Evolutionary conservation across 2,888 invertebrate genomes (phyloP), one percentile per base, ranked within the genome.

Genomic region (Eilema griseolum): DNA sequence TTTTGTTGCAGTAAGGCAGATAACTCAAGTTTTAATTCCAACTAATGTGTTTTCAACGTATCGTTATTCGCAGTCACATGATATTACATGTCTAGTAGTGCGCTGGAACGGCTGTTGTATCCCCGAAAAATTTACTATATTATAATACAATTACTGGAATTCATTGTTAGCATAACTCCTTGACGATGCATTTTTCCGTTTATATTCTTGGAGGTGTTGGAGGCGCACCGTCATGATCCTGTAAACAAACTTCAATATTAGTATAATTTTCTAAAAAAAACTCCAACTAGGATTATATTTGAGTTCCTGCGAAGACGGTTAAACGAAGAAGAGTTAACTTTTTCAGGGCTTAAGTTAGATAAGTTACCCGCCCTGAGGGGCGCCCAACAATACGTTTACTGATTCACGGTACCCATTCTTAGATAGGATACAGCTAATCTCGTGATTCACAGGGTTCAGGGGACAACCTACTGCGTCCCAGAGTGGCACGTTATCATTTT

Each of bases 141-240:
- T 74, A 88, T 89, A 85, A 87, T 90, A 90, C 89, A 88, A 80
- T 88, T 83, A 86, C 83, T 88, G 89, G 88, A 90, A 89, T 89
- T 85, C 81, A 85, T 83, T 84, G 82, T 85, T 81, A 79, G 80
- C 79, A 76, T 80, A 83, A 83, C 78, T 85, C 77, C 77, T 74
- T 76, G 78, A 77, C 69, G 71, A 77, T 78, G 11, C 73, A 72
- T 75, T 67, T 72, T 70, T 70, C 71, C 63, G 37, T 69, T 72
- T 95, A 95, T 86, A 88, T 92, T 88, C 94, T 90, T 71, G 95
- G 95, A 8, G 95, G 95, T 46, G 94, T 93, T 2, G 95, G 95
- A 3, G 95, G 95, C 33, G 95, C 93, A 56, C 94, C 95, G 73
- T 95, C 95, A 72, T 90, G 93, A 74, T 95, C 95, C 95, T 95